Evolutionary conservation across 1,140 invertebrate genomes (phyloP).

Genomic region (Brachionus koreanus): DNA sequence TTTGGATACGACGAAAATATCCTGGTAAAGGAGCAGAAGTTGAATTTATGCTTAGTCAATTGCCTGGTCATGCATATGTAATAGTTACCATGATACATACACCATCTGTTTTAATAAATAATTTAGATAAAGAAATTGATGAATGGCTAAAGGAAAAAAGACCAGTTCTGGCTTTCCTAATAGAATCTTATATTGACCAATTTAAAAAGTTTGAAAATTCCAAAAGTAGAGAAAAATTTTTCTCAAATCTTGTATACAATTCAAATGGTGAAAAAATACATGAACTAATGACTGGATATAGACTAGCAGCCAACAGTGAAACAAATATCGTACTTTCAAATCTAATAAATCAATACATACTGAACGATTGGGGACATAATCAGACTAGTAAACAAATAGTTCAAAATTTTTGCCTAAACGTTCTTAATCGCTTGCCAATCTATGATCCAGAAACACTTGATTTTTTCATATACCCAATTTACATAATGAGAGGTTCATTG

Average conservation of each 20-base stretch:
- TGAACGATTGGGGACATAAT: too few species aligned
- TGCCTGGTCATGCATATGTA: background rate
- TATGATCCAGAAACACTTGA: background rate
- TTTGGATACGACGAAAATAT: background rate
- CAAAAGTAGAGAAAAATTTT: too few species aligned
- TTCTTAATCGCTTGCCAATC: background rate
- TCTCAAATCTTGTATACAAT: too few species aligned
- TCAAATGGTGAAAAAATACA: background rate
- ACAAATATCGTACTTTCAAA: slow-evolving; percentile 1
- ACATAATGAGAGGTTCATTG: background rate
- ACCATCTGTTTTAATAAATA: background rate
- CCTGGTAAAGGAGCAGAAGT: background rate
- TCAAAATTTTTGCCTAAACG: background rate
- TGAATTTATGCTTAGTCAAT: background rate
- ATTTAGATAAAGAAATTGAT: background rate
- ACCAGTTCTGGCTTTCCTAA: background rate
- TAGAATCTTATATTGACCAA: too few species aligned
- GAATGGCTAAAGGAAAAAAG: background rate
- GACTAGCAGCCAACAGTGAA: background rate
- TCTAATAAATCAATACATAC: background rate
- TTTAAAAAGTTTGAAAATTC: too few species aligned
- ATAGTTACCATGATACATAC: background rate
- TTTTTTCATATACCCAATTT: background rate
- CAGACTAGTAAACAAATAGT: background rate
- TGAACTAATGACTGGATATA: background rate